Evolutionary conservation across 1,140 invertebrate genomes (phyloP), one percentile per base, ranked within the genome.

Genomic region (Acromyrmex heyeri): DNA sequence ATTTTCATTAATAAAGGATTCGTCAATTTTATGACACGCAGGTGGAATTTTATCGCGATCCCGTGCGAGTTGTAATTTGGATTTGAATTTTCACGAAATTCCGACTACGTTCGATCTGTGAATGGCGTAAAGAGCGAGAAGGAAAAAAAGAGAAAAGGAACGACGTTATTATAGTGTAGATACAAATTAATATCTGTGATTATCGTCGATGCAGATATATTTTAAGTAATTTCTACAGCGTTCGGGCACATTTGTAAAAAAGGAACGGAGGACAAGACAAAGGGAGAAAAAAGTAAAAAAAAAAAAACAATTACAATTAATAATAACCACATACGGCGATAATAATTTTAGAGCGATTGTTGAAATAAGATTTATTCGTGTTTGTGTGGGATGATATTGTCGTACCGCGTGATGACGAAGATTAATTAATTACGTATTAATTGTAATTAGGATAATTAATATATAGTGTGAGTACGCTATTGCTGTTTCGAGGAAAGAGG

Each of bases 261-360:
- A 21, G 21, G 0, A 14, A 72, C 38, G 38, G 21, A 24, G 5
- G 14, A n/a, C 38, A 57, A n/a, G 14, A 53, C 0, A 48, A 69
- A 48, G n/a, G 38, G 38, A 12, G 24, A 21, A 72, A 83, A 70
- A 57, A 53, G 7, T 67, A 30, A 70, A 70, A 24, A 38, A 65
- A 30, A 67, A 62, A 78, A 57, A 27, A 61, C 7, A 85, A 53
- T 30, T 34, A 85, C 2, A 0, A 38, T 38, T 38, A 38, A 78
- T 85, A 62, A 65, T 78, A 85, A 65, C 21, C 50, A 24, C 73
- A 61, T 87, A 87, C 18, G 57, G 83, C 75, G 88, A 90, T 87
- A 90, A 90, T 79, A 81, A 70, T 67, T 90, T 86, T 83, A 83
- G 79, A 57, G 67, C 78, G 75, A 86, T 90, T 87, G 78, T 90